These are phyloP conservation scores for Xylocopa sonorina DNA, from an alignment of 1,140 invertebrate species.

Conservation along the genomic window DNA sequence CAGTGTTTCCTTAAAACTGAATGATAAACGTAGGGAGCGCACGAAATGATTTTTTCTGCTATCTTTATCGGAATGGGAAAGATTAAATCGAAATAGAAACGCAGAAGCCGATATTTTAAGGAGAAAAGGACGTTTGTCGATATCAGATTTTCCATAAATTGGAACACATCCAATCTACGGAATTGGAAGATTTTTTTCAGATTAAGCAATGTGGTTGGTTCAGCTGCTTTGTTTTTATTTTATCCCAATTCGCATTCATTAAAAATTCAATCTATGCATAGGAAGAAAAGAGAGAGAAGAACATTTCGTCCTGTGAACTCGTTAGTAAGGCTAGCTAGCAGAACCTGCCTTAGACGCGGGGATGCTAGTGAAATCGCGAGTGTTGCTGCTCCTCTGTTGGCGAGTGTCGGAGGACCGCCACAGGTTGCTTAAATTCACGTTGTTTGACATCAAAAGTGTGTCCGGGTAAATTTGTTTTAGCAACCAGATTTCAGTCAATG, in stretches of 20 bases:
- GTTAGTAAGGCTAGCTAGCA: no score
- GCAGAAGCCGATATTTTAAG: constrained; percentile 15
- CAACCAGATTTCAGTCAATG: no score
- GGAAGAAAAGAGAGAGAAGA: no score
- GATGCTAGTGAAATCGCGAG: no score
- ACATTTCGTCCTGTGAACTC: no score
- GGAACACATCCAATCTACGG: constrained; percentile 11
- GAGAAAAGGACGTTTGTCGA: constrained; percentile 12
- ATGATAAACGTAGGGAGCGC: no score
- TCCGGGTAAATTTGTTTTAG: no score
- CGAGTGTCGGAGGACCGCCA: no score
- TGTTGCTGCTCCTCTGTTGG: no score
- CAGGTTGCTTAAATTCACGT: no score
- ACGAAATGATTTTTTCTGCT: background rate
- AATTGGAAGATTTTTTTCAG: constrained; percentile 20
- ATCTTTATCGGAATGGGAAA: background rate
- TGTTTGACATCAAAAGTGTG: no score
- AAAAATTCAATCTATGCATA: background rate
- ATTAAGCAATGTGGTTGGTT: background rate
- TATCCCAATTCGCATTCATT: background rate
- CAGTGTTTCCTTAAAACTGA: background rate
- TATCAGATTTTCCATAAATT: constrained; percentile 35
- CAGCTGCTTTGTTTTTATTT: background rate
- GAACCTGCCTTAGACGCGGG: no score
- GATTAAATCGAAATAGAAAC: constrained; percentile 1